Conservation (phyloP, 2,888 invertebrate species). For the Cenopis cana region DNA sequence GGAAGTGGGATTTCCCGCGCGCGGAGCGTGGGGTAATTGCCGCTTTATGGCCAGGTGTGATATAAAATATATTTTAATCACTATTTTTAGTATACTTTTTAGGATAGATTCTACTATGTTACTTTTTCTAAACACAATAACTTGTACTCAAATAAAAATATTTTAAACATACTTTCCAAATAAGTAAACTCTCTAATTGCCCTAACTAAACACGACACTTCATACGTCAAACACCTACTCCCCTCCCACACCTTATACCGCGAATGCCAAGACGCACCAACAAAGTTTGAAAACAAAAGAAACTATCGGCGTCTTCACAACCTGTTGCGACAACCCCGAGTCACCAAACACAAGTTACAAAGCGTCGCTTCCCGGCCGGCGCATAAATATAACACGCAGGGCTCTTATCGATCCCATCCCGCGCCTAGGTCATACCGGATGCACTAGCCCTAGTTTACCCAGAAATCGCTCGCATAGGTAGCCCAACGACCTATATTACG, state of each 20-base stretch:
- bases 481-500: constrained; percentile 9
- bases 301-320: not conserved
- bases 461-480: constrained; percentile 1
- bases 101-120: too few species aligned
- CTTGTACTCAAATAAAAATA: not conserved
- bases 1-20: too few species aligned
- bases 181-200: too few species aligned
- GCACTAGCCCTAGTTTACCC: not conserved
- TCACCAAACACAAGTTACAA: not conserved
- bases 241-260: not conserved
- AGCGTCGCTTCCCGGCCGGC: not conserved
- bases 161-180: not conserved
- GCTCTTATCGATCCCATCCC: constrained; percentile 2
- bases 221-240: not conserved
- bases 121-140: not conserved
- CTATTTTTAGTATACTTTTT: too few species aligned
- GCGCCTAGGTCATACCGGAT: constrained; percentile 1
- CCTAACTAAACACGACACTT: not conserved
- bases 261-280: not conserved
- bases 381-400: constrained; percentile 1
- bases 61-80: too few species aligned
- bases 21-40: too few species aligned
- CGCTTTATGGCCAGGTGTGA: too few species aligned
- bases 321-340: constrained; percentile 4
- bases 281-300: not conserved